Conservation (phyloP, 2,888 invertebrate genomes). For the Chrysolina haemoptera region DNA sequence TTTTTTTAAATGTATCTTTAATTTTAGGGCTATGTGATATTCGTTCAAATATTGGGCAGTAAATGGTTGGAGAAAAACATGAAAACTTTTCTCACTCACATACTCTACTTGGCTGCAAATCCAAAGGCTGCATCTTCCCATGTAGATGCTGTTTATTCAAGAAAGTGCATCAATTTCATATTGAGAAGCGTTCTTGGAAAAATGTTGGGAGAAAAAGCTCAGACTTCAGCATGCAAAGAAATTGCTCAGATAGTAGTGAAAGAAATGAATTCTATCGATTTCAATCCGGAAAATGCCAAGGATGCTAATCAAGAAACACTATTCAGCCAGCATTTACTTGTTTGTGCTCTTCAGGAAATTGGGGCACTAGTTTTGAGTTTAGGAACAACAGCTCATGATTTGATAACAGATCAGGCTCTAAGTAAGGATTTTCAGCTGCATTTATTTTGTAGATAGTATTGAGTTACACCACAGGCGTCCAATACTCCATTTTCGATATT, state of each 20-base stretch:
- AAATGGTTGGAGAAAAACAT: conserved; percentile 96
- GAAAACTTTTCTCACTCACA: conserved; percentile 87
- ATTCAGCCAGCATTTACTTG: conserved; percentile 91
- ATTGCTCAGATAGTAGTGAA: conserved; percentile 92
- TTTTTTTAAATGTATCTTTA: not conserved
- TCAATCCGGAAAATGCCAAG: conserved; percentile 92
- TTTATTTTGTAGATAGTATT: too few relatives aligned
- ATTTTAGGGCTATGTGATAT: conserved; percentile 92
- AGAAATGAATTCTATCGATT: conserved; percentile 96
- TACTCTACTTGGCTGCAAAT: conserved; percentile 94
- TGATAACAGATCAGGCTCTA: conserved; percentile 89
- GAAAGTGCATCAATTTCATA: conserved; percentile 97
- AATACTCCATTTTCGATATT: too few relatives aligned
- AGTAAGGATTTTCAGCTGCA: conserved; percentile 70
- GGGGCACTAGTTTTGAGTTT: conserved; percentile 91
- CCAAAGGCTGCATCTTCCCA: conserved; percentile 97
- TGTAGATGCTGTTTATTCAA: conserved; percentile 97
- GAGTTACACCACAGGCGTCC: too few relatives aligned
- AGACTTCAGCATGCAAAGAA: conserved; percentile 95
- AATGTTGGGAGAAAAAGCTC: conserved; percentile 97
- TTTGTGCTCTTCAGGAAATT: conserved; percentile 95
- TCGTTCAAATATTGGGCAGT: conserved; percentile 94
- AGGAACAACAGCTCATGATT: conserved; percentile 94
- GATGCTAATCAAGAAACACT: conserved; percentile 92
- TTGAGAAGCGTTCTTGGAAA: conserved; percentile 92